These are phyloP conservation scores for Enteromius afrohamiltoni DNA, from an alignment of 2,797 vertebrate species.

Conservation along the genomic window DNA sequence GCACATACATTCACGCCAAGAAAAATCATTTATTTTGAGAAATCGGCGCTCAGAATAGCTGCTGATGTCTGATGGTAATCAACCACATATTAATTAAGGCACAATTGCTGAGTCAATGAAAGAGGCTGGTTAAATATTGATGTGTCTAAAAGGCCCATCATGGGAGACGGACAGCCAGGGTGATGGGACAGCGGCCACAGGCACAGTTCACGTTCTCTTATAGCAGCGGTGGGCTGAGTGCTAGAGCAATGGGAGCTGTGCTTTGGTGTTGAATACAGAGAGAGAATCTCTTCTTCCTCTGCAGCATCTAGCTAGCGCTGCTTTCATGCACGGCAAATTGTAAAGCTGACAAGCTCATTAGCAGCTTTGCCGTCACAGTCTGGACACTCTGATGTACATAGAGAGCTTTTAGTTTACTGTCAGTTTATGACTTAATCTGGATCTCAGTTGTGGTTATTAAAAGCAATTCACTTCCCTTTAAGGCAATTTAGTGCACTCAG, in stretches of 20 bases:
- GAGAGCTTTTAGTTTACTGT: slow-evolving; percentile 30
- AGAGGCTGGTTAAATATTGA: slow-evolving; percentile 87
- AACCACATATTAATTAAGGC: slow-evolving; percentile 87
- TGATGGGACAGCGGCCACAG: slow-evolving; percentile 73
- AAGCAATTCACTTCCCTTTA: slow-evolving; percentile 1
- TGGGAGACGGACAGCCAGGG: slow-evolving; percentile 75
- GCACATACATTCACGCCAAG: background rate
- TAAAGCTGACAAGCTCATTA: slow-evolving; percentile 31
- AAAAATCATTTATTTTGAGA: slow-evolving; percentile 23
- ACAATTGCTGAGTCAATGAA: slow-evolving; percentile 88
- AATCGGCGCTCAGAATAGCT: slow-evolving; percentile 60
- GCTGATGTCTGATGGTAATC: slow-evolving; percentile 80
- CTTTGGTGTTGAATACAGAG: slow-evolving; percentile 56
- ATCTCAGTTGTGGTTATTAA: slow-evolving; percentile 36
- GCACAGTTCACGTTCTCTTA: slow-evolving; percentile 68
- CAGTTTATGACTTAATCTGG: slow-evolving; percentile 13
- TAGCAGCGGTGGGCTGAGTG: slow-evolving; percentile 48
- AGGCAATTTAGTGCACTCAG: background rate
- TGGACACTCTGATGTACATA: slow-evolving; percentile 10
- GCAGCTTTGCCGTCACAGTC: slow-evolving; percentile 23
- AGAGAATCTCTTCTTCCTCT: slow-evolving; percentile 2
- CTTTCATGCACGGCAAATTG: background rate
- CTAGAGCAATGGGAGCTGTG: slow-evolving; percentile 65
- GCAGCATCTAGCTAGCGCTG: background rate
- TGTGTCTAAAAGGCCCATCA: slow-evolving; percentile 86